Evolutionary conservation across 2,888 invertebrate species (phyloP).

Genomic region (Cordilura impudica): DNA sequence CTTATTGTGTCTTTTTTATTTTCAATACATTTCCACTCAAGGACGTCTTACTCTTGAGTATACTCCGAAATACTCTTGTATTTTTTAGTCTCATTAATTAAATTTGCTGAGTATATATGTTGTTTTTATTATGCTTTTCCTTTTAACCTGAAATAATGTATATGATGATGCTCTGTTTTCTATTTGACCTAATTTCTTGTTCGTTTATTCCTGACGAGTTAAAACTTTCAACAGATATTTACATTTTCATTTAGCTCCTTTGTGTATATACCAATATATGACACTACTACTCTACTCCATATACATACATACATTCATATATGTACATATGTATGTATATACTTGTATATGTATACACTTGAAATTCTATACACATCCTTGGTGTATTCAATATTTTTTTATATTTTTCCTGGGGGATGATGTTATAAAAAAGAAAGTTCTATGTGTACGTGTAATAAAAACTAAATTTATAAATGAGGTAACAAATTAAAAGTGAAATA

Average conservation of each 20-base stretch:
- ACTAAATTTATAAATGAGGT: slow-evolving; percentile 1
- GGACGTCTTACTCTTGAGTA: slow-evolving; percentile 1
- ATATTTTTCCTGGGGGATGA: neutral
- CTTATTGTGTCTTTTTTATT: too few species aligned
- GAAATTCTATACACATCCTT: slow-evolving; percentile 48
- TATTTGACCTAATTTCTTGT: slow-evolving; percentile 58
- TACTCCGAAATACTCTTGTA: neutral
- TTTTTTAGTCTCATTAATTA: neutral
- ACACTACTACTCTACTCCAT: neutral
- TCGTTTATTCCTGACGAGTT: slow-evolving; percentile 2
- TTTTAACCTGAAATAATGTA: neutral
- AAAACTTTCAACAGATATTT: slow-evolving; percentile 24
- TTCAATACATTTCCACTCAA: neutral
- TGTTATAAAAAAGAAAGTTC: neutral
- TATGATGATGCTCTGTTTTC: slow-evolving; percentile 36
- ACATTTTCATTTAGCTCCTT: slow-evolving; percentile 8
- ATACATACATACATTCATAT: too few species aligned
- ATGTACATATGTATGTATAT: too few species aligned
- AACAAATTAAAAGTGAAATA: slow-evolving; percentile 21
- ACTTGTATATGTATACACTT: too few species aligned
- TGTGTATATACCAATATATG: slow-evolving; percentile 9
- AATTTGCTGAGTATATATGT: neutral
- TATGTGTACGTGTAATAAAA: too few species aligned
- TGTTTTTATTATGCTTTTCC: neutral
- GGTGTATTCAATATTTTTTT: too few species aligned